Conservation (phyloP, 2,113 vertebrate genomes). For the Pantherophis guttatus region DNA sequence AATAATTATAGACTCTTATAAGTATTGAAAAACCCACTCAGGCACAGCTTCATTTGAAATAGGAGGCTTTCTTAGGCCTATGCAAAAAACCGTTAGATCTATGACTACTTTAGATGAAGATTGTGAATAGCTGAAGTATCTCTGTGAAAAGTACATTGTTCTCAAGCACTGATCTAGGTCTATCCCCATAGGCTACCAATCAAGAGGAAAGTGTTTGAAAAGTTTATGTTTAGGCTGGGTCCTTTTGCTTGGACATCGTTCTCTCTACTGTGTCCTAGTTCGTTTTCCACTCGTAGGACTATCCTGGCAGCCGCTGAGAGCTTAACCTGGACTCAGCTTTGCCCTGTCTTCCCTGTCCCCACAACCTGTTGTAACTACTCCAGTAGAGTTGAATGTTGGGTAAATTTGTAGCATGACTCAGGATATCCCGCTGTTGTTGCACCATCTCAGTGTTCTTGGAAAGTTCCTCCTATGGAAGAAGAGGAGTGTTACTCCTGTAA, state of each 20-base stretch:
- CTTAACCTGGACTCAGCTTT: not conserved
- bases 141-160: not conserved
- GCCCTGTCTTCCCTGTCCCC: constrained; percentile 14
- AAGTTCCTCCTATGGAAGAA: constrained; percentile 75
- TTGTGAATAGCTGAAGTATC: not conserved
- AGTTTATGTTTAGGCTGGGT: not conserved
- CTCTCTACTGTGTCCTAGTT: not conserved
- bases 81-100: not conserved
- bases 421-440: constrained; percentile 77
- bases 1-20: not conserved
- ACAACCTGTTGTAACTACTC: constrained; percentile 81
- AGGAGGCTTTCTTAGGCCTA: not conserved
- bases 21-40: not conserved
- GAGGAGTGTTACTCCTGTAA: not conserved
- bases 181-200: not conserved
- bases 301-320: too few species aligned
- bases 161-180: not conserved
- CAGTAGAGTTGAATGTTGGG: constrained; percentile 84
- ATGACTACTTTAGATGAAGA: not conserved
- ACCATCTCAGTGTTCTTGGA: constrained; percentile 79
- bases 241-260: not conserved
- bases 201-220: not conserved
- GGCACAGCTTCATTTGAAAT: not conserved
- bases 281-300: not conserved
- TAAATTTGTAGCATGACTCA: constrained; percentile 76